A percentile compares a stretch with the other conserved stretches of the same genome.
These are phyloP conservation scores for Tiliacea aurago DNA, from an alignment of 2,888 invertebrate species.

Conservation along the genomic window DNA sequence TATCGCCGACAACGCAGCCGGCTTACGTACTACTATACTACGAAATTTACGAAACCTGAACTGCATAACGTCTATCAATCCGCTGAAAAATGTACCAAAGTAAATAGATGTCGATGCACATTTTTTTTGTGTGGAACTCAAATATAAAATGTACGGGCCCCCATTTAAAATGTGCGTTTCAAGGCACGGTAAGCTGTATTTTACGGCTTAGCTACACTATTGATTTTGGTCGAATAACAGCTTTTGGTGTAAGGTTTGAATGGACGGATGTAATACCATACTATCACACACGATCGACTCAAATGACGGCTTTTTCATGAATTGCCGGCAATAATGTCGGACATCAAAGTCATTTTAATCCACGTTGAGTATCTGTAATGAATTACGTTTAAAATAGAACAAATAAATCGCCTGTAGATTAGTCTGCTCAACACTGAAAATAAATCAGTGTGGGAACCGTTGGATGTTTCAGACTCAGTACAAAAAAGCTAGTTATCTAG, in stretches of 20 bases:
- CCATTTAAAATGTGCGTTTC: conserved; percentile 45
- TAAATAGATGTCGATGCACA: conserved; percentile 10
- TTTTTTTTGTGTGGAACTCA: conserved; percentile 6
- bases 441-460: neutral
- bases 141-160: conserved; percentile 33
- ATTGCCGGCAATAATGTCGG: conserved; percentile 1
- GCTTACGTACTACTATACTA: neutral
- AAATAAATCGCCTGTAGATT: neutral
- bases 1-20: conserved; percentile 6
- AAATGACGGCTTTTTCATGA: conserved; percentile 23
- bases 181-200: conserved; percentile 51
- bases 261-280: conserved; percentile 28
- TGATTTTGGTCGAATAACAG: conserved; percentile 48
- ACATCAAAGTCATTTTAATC: conserved; percentile 5
- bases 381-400: conserved; percentile 4
- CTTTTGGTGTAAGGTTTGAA: conserved; percentile 40
- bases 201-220: conserved; percentile 45
- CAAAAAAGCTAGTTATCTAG: conserved; percentile 2
- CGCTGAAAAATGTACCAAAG: neutral
- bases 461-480: neutral
- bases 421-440: neutral
- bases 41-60: neutral
- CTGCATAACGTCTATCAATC: neutral
- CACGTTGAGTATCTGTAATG: neutral
- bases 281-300: conserved; percentile 26